Conservation (phyloP, 2,113 vertebrate species). For the Oncorhynchus tshawytscha region DNA sequence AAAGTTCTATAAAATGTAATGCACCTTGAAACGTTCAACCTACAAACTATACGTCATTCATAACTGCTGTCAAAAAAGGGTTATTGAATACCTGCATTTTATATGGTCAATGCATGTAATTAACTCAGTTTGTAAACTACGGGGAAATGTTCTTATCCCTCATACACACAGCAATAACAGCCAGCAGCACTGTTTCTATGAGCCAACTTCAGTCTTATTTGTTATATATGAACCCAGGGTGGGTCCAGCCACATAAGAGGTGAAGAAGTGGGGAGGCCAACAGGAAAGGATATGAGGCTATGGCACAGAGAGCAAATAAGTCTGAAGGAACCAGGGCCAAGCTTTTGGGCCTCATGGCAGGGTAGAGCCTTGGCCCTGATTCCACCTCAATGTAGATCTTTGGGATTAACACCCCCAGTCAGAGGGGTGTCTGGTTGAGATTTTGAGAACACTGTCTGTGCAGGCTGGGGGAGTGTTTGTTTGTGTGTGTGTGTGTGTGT, state of each 20-base stretch:
- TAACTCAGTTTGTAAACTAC: neutral
- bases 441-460: slow-evolving; percentile 23
- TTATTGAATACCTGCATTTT: neutral
- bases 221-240: slow-evolving; percentile 26
- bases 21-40: too few relatives aligned
- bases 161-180: slow-evolving; percentile 24
- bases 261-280: neutral
- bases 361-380: slow-evolving; percentile 18
- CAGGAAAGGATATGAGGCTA: neutral
- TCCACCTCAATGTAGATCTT: slow-evolving; percentile 38
- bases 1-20: too few relatives aligned
- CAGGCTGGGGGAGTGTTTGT: slow-evolving; percentile 8
- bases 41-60: neutral
- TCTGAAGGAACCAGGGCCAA: slow-evolving; percentile 20
- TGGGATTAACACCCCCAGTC: slow-evolving; percentile 53
- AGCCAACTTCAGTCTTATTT: slow-evolving; percentile 32
- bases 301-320: neutral
- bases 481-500: slow-evolving; percentile 9
- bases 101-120: neutral
- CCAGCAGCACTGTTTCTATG: slow-evolving; percentile 38
- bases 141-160: slow-evolving; percentile 19
- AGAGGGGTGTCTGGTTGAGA: slow-evolving; percentile 43
- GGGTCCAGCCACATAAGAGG: slow-evolving; percentile 1
- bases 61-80: neutral
- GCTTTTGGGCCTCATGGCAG: slow-evolving; percentile 9